phyloP scores from a whole-genome alignment of 2,113 vertebrate genomes.

The Semnornis frantzii region DNA sequence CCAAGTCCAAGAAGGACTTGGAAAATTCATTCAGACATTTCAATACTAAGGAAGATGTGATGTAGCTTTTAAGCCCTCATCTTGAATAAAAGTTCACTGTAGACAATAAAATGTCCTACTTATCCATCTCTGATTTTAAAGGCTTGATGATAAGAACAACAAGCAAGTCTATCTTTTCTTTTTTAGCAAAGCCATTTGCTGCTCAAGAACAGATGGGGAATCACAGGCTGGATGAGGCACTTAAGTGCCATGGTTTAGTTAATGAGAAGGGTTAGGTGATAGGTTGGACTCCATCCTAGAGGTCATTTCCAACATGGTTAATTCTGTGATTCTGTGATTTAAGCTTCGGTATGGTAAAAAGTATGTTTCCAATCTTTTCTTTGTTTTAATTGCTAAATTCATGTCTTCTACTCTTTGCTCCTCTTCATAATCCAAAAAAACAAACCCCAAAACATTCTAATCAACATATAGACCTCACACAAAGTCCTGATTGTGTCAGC shows the following conservation, averaged over 20 bases:
- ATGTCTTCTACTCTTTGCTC: background rate
- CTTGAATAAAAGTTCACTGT: background rate
- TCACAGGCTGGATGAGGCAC: no score
- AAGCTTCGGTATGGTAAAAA: background rate
- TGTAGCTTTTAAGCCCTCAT: background rate
- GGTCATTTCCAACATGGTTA: no score
- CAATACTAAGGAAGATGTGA: background rate
- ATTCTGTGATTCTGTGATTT: background rate
- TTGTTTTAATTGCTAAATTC: background rate
- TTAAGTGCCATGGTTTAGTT: no score
- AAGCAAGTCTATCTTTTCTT: background rate
- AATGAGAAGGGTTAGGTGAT: no score
- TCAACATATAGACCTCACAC: background rate
- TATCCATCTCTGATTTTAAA: background rate
- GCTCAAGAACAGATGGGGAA: background rate
- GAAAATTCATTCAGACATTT: background rate
- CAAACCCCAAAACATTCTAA: background rate
- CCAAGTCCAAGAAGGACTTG: no score
- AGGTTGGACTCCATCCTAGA: no score
- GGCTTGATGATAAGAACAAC: background rate
- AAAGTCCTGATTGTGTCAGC: background rate
- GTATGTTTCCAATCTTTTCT: background rate
- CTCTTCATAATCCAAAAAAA: background rate
- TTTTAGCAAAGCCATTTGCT: background rate
- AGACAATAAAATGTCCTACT: background rate